Evolutionary conservation across 2,888 invertebrate genomes (phyloP).

Genomic region (Caenorhabditis plicata): DNA sequence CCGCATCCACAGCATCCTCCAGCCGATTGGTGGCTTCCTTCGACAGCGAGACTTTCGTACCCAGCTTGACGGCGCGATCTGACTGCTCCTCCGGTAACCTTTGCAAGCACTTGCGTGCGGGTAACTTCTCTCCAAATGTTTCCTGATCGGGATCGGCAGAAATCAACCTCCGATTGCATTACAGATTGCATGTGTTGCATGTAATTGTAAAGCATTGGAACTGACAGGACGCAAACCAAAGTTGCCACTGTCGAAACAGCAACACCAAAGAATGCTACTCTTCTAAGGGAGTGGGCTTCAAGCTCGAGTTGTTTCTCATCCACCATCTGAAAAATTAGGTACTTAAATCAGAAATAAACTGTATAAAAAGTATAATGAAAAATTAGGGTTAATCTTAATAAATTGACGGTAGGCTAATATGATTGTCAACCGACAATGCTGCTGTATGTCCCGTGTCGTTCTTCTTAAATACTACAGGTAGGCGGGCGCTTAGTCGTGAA

Average conservation of each 20-base stretch:
- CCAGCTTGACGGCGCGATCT: conserved; percentile 47
- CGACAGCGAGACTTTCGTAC: conserved; percentile 38
- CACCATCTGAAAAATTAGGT: conserved; percentile 38
- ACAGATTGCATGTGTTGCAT: conserved; percentile 60
- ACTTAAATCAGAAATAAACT: not conserved
- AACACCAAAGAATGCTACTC: conserved; percentile 57
- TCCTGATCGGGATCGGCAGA: conserved; percentile 56
- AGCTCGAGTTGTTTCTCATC: conserved; percentile 50
- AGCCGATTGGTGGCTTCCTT: conserved; percentile 25
- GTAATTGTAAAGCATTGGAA: conserved; percentile 63
- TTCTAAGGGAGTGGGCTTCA: conserved; percentile 51
- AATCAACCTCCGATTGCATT: conserved; percentile 57
- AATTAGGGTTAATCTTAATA: not conserved
- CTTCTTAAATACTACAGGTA: conserved; percentile 40
- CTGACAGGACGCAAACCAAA: conserved; percentile 52
- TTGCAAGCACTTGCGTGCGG: conserved; percentile 52
- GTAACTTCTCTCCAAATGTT: conserved; percentile 59
- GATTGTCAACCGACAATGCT: conserved; percentile 5
- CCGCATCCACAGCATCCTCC: conserved; percentile 55
- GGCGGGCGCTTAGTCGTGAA: conserved; percentile 35
- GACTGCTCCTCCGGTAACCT: conserved; percentile 45
- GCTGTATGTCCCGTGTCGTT: conserved; percentile 18
- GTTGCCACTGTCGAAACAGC: conserved; percentile 54
- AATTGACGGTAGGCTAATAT: not conserved
- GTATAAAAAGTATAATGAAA: not conserved